Evolutionary conservation across 2,888 invertebrate genomes (phyloP), one percentile per base, ranked within the genome.

Genomic region (Seira sanloemensis): DNA sequence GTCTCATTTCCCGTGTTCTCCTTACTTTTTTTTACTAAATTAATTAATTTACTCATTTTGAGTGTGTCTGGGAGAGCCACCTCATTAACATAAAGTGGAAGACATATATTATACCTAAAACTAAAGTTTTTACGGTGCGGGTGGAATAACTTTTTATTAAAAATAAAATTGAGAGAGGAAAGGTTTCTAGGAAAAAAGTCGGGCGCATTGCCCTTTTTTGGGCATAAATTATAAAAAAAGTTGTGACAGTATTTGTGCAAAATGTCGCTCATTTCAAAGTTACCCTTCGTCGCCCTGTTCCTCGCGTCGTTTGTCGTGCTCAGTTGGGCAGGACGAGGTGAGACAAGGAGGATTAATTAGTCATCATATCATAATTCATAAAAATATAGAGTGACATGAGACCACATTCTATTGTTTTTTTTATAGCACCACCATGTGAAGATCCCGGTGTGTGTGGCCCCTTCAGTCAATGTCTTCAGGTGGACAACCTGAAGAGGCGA

Each of bases 361-460:
- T 58, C 58, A n/a, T n/a, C n/a, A n/a, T n/a, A n/a, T n/a, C n/a
- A 58, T n/a, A n/a, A n/a, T n/a, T n/a, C n/a, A n/a, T 27, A 69
- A 9, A 12, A 71, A 27, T 69, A 69, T 69, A 24, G 58, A 9
- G 66, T 9, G 66, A 68, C 19, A 4, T 26, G 58, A 67, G n/a
- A 23, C 25, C 21, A 37, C 21, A 21, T 16, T 12, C 23, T 75
- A 50, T 65, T 75, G 19, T 25, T 26, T 58, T 19, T 26, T 26
- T 27, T 46, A 72, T 65, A 89, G 88, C 89, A 19, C 89, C 89
- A 66, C 88, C 89, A 50, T 89, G 89, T 79, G 88, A 89, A 86
- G 88, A 88, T 80, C 88, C 88, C 16, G 89, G 89, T 21, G 89
- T 89, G 4, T 89, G 89, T 66, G 89, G 89, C 0, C 89, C 89